phyloP scores from a whole-genome alignment of 2,797 vertebrate genomes.

The Danio jaintianensis region DNA sequence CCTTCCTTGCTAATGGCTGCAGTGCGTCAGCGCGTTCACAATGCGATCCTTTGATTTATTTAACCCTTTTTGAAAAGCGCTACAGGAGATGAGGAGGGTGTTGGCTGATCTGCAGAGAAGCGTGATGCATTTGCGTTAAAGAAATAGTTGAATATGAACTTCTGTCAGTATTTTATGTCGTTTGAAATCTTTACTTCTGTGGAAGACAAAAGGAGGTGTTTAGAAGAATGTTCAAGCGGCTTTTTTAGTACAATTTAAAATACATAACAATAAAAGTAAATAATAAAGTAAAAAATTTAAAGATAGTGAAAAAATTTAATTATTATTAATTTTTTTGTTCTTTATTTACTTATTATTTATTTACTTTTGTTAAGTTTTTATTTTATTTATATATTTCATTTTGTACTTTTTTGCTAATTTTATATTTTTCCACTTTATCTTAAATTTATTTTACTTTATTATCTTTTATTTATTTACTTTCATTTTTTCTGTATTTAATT shows the following conservation, averaged over 20 bases:
- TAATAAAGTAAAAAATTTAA: too few relatives aligned
- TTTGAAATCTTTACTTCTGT: neutral
- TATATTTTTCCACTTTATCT: too few relatives aligned
- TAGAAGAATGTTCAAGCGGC: neutral
- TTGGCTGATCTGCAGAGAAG: neutral
- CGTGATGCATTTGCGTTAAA: neutral
- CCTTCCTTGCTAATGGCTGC: conserved; percentile 42
- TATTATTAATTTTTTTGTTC: too few relatives aligned
- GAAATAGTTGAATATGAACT: neutral
- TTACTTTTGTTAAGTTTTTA: too few relatives aligned
- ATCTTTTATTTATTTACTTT: too few relatives aligned
- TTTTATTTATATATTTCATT: too few relatives aligned
- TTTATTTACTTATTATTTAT: neutral
- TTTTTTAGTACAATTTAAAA: too few relatives aligned
- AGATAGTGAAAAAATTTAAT: too few relatives aligned
- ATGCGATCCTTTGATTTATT: conserved; percentile 34
- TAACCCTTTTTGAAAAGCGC: conserved; percentile 17
- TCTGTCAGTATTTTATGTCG: neutral
- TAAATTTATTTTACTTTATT: too few relatives aligned
- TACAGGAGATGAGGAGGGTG: conserved; percentile 26
- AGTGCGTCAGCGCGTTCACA: conserved; percentile 60
- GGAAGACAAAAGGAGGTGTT: neutral
- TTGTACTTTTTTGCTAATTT: too few relatives aligned
- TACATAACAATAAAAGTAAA: too few relatives aligned
- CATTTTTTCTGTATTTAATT: too few relatives aligned